phyloP scores from a whole-genome alignment of 2,888 invertebrate species.

The Hyles lineata region DNA sequence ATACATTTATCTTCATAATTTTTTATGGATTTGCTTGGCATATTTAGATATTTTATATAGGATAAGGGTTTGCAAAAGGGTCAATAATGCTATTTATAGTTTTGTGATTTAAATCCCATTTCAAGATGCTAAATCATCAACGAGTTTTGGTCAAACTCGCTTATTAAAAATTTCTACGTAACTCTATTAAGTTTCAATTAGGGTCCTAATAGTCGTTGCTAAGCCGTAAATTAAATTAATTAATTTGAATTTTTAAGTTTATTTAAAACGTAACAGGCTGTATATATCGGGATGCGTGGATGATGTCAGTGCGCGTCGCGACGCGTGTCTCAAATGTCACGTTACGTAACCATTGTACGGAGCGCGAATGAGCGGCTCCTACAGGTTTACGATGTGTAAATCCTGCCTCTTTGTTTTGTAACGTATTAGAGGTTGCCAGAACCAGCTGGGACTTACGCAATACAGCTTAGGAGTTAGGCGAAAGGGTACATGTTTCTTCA shows the following conservation, averaged over 20 bases:
- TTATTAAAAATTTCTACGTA: too few relatives aligned
- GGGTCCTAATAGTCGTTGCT: too few relatives aligned
- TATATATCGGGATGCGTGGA: not conserved
- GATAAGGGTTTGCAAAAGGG: too few relatives aligned
- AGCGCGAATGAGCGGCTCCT: constrained; percentile 17
- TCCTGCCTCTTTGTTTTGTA: constrained; percentile 25
- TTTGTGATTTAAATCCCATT: too few relatives aligned
- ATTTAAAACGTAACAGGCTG: not conserved
- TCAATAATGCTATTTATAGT: too few relatives aligned
- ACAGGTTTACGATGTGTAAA: constrained; percentile 23
- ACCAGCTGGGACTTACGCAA: not conserved
- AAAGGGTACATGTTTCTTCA: not conserved
- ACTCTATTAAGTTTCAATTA: too few relatives aligned
- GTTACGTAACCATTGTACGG: constrained; percentile 18
- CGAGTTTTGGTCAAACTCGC: not conserved
- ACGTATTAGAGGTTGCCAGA: not conserved
- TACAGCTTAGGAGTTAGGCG: not conserved
- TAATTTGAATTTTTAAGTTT: not conserved
- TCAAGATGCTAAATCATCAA: not conserved
- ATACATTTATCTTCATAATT: too few relatives aligned
- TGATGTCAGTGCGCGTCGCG: constrained; percentile 22
- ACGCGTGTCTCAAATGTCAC: constrained; percentile 18
- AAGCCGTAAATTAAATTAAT: too few relatives aligned
- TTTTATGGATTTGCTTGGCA: too few relatives aligned
- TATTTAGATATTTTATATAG: too few relatives aligned